Base-by-base conservation (phyloP, 2,113 vertebrate species). In the Macquaria australasica region DNA sequence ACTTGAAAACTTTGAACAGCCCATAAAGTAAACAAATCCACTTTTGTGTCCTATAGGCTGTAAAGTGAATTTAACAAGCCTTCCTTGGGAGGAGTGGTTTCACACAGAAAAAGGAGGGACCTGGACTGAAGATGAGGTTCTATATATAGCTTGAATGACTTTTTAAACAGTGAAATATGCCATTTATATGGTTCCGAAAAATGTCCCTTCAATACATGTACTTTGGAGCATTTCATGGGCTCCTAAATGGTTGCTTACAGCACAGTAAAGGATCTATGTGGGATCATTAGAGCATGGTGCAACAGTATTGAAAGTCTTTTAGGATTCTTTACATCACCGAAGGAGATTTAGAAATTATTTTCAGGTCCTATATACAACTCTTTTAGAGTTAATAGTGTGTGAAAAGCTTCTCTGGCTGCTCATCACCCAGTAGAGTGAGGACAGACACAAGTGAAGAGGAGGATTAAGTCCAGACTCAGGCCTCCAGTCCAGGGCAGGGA, bases 381-480 rank as follows among this genome's bases (percentile, higher is more conserved):
- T 85, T 87, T 76, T 37, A 74, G 75, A 91, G 74, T 62, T 87
- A 84, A 89, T 81, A 79, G 76, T 77, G 87, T 91, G 88, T 87
- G 81, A 83, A 87, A 84, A 77, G 48, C 78, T 80, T 68, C 77
- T 86, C 45, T 74, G 79, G 88, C 45, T 82, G 75, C 83, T 92
- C 77, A 82, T 89, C 91, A 63, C 77, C 77, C 72, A 84, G 74
- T 31, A 62, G 90, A 92, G 84, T 80, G 88, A 91, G 86, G 37
- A 85, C 16, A 91, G 82, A 85, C 82, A 87, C 72, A 86, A 89
- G 64, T 84, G 87, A 91, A 83, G 85, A 87, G 83, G 84, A 88
- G 88, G 92, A 92, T 94, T 93, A 92, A 87, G 87, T 85, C 84
- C 86, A 86, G 81, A 88, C 63, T 84, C 80, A 75, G 88, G 91